Conservation (phyloP, 2,888 invertebrate genomes). For the Cantharis flavilabris region DNA sequence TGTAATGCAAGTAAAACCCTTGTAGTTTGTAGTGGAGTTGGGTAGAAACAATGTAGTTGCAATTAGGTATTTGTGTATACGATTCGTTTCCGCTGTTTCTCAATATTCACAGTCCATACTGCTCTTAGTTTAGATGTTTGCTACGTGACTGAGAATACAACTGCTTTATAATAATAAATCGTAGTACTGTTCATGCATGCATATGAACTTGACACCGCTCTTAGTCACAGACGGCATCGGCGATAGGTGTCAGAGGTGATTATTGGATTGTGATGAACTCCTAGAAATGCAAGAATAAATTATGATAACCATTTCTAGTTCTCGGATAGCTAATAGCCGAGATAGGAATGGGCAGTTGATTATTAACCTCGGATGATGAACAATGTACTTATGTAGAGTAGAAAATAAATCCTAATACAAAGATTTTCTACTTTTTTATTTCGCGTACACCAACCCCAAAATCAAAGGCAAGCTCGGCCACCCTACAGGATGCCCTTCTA, state of each 20-base stretch:
- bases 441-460: too few species aligned
- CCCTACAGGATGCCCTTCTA: conserved; percentile 29
- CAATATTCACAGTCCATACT: conserved; percentile 47
- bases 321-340: too few species aligned
- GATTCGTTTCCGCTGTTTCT: conserved; percentile 51
- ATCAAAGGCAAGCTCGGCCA: too few species aligned
- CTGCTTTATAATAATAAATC: conserved; percentile 53
- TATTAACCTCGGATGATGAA: too few species aligned
- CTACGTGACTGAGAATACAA: conserved; percentile 54
- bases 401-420: too few species aligned
- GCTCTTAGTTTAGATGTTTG: conserved; percentile 46
- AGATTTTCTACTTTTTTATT: too few species aligned
- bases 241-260: conserved; percentile 32
- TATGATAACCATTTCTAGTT: too few species aligned
- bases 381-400: too few species aligned
- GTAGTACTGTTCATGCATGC: conserved; percentile 47
- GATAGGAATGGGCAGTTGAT: too few species aligned
- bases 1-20: not conserved
- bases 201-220: conserved; percentile 50
- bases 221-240: conserved; percentile 45
- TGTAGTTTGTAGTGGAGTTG: conserved; percentile 1
- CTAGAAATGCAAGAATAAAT: too few species aligned
- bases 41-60: conserved; percentile 13
- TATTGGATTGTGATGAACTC: too few species aligned
- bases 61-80: conserved; percentile 19